Percentiles rank a stretch among this genome's conserved stretches.
Evolutionary conservation across 2,113 vertebrate genomes (phyloP).

Genomic region (Mirounga angustirostris): DNA sequence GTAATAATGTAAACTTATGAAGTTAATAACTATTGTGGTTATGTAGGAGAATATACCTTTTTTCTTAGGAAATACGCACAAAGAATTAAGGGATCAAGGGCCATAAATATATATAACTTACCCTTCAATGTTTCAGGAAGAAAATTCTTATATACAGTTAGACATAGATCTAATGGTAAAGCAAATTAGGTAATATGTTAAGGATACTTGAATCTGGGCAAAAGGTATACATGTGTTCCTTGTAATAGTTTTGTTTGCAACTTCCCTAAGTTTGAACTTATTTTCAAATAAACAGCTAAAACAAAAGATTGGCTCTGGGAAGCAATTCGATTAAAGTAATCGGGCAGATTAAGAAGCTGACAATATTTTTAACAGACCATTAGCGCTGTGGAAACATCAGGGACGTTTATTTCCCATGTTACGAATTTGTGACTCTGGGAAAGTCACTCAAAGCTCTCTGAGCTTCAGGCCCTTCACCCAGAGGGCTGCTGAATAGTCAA

Average conservation of each 20-base stretch:
- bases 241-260: background rate
- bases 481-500: background rate
- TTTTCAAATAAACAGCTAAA: conserved; percentile 36
- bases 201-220: background rate
- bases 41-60: background rate
- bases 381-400: background rate
- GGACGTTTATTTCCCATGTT: background rate
- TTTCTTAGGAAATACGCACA: background rate
- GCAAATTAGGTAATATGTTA: background rate
- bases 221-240: background rate
- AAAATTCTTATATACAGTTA: background rate
- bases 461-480: background rate
- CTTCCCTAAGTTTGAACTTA: background rate
- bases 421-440: background rate
- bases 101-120: background rate
- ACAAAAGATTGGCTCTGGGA: background rate
- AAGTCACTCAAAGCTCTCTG: background rate
- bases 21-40: background rate
- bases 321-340: background rate
- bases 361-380: background rate
- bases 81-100: background rate
- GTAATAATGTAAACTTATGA: background rate
- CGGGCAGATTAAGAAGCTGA: background rate
- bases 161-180: background rate
- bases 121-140: background rate